phyloP scores from a whole-genome alignment of 2,888 invertebrate genomes.

The Phyto melanocephala region DNA sequence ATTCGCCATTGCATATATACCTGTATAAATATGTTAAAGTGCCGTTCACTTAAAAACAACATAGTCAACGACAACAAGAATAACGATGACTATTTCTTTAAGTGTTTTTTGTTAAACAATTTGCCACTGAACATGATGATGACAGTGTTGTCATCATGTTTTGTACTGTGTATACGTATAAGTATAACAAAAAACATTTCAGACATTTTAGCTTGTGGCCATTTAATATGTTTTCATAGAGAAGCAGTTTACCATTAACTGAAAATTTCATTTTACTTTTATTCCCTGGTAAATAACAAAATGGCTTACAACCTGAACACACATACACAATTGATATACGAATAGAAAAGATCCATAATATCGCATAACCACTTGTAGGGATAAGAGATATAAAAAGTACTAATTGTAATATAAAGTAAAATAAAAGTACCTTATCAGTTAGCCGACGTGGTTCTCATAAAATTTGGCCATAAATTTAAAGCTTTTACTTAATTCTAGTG shows the following conservation, averaged over 20 bases:
- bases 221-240: constrained; percentile 56
- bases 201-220: constrained; percentile 63
- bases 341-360: too few relatives aligned
- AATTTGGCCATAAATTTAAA: too few relatives aligned
- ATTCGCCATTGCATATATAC: too few relatives aligned
- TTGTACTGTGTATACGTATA: not conserved
- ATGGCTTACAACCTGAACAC: constrained; percentile 37
- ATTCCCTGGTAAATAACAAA: constrained; percentile 51
- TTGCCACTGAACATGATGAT: constrained; percentile 2
- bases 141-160: constrained; percentile 10
- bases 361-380: too few relatives aligned
- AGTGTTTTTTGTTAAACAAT: constrained; percentile 21
- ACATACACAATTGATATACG: not conserved
- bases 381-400: too few relatives aligned
- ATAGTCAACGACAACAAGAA: too few relatives aligned
- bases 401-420: too few relatives aligned
- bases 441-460: too few relatives aligned
- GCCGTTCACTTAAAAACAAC: too few relatives aligned
- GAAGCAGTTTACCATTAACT: constrained; percentile 61
- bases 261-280: constrained; percentile 62
- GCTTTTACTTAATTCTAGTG: too few relatives aligned
- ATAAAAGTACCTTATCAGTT: too few relatives aligned
- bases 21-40: too few relatives aligned
- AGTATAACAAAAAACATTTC: constrained; percentile 36
- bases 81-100: constrained; percentile 9